Conservation (phyloP, 1,140 invertebrate genomes). For the Pteromalus puparum region DNA sequence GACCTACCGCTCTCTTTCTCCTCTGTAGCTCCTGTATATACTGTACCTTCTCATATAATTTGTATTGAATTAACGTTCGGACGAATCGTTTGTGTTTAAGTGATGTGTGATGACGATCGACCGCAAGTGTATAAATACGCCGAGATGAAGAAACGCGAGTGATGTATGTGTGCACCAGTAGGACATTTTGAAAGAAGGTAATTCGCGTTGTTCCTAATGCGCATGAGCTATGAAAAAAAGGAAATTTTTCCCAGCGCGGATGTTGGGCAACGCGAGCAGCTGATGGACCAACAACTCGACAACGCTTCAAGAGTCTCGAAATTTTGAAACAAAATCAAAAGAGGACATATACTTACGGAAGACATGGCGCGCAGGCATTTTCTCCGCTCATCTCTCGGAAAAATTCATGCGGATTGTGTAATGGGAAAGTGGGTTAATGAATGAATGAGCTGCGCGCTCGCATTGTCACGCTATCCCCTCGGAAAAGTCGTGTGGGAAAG, state of each 20-base stretch:
- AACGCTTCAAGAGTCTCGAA: neutral
- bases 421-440: constrained; percentile 49
- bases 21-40: neutral
- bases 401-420: constrained; percentile 32
- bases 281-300: neutral
- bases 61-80: no score
- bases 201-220: neutral
- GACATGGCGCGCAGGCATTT: neutral
- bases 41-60: no score
- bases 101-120: no score
- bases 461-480: constrained; percentile 4
- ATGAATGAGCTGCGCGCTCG: neutral
- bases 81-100: no score
- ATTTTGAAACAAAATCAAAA: constrained; percentile 1
- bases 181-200: neutral
- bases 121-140: no score
- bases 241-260: neutral
- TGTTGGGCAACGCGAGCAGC: neutral
- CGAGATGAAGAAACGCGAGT: neutral
- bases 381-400: neutral
- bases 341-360: neutral
- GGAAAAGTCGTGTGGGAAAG: constrained; percentile 25
- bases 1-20: neutral
- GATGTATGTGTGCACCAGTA: neutral
- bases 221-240: neutral